Evolutionary conservation across 1,140 invertebrate species (phyloP).

Genomic region (Zaprionus tsacasi): DNA sequence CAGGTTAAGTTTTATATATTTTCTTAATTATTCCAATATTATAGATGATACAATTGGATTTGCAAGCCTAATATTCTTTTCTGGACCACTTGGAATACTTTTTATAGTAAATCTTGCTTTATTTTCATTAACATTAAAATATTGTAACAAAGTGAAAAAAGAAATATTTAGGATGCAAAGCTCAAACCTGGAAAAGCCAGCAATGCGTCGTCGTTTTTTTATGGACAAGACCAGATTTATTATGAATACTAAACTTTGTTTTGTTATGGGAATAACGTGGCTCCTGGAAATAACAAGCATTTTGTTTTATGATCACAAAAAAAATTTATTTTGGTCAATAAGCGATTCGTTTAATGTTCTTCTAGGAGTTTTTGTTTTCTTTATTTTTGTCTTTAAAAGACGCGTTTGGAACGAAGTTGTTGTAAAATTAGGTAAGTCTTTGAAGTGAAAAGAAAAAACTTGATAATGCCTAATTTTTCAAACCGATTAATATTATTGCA

Average conservation of each 20-base stretch:
- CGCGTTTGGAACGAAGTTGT: slow-evolving; percentile 86
- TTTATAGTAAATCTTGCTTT: slow-evolving; percentile 87
- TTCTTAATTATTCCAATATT: background rate
- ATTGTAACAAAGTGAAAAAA: slow-evolving; percentile 88
- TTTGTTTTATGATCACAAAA: slow-evolving; percentile 83
- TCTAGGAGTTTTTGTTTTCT: slow-evolving; percentile 88
- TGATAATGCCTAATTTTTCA: no score
- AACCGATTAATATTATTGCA: no score
- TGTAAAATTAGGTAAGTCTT: slow-evolving; percentile 84
- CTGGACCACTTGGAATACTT: slow-evolving; percentile 87
- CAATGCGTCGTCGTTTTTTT: slow-evolving; percentile 85
- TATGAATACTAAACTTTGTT: slow-evolving; percentile 89
- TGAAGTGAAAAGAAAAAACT: no score
- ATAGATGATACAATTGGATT: slow-evolving; percentile 71
- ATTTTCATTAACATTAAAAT: slow-evolving; percentile 88
- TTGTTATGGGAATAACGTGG: slow-evolving; percentile 91
- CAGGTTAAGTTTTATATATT: background rate
- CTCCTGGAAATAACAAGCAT: slow-evolving; percentile 87
- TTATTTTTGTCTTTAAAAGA: slow-evolving; percentile 87
- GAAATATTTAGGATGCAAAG: slow-evolving; percentile 88
- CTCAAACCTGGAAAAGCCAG: slow-evolving; percentile 84
- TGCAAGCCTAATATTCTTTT: slow-evolving; percentile 87
- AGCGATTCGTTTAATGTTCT: slow-evolving; percentile 87
- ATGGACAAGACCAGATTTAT: no score
- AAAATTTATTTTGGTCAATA: slow-evolving; percentile 85